Evolutionary conservation across 2,888 invertebrate species (phyloP), one percentile per base, ranked within the genome.

Genomic region (Macaria notata): DNA sequence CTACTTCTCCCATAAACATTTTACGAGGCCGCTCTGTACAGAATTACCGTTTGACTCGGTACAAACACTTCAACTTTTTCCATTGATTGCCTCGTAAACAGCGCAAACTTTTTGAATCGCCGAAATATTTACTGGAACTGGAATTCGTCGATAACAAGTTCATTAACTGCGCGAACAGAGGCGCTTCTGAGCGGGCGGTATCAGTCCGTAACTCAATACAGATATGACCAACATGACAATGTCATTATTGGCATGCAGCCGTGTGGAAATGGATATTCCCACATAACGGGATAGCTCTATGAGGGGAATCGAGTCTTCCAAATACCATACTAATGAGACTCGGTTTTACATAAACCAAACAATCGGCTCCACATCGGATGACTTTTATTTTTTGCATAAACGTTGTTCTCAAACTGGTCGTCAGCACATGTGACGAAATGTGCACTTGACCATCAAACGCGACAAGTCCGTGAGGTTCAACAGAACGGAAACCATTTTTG

Each of bases 1-100:
- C 75, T 64, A 70, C 69, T 70, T 70, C 68, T 64, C 66, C 70
- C 65, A 75, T 79, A 78, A 80, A 80, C 64, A 72, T 78, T 82
- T 82, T 78, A 82, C 72, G 78, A 77, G 60, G 54, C 61, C 64
- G 69, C 67, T 71, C 71, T 64, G 72, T 66, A 71, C 64, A 63
- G 68, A 72, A 73, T 72, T 63, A 71, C 66, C 66, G 64, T 69
- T 74, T 65, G 64, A 62, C 68, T 69, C 63, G 65, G 67, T 67
- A 60, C 67, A 64, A 71, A 69, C 63, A 66, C 65, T 71, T 65
- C 53, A 67, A 70, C 65, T 70, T 71, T 73, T 71, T 71, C 66
- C 68, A 70, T 65, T 62, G 72, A 71, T 70, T 66, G 69, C 66
- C 67, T 72, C 66, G 67, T 67, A 68, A 64, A 63, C 63, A 64